Conservation (phyloP, 2,888 invertebrate species). For the Rhabditoides inermis region DNA sequence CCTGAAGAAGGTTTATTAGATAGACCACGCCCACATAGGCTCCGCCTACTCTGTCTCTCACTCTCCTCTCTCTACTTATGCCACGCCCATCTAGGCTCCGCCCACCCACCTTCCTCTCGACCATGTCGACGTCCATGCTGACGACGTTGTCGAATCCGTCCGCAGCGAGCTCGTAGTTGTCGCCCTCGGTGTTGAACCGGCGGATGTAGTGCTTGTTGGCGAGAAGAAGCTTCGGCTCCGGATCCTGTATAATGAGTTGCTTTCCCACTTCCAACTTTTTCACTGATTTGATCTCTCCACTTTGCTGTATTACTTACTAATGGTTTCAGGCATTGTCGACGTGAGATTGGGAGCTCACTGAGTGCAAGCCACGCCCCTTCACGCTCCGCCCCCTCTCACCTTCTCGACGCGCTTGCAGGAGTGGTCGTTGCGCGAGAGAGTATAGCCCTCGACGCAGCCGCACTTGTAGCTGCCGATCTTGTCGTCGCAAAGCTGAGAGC, state of each 20-base stretch:
- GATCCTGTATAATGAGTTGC: conserved; percentile 45
- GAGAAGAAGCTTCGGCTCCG: conserved; percentile 78
- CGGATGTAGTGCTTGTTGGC: conserved; percentile 95
- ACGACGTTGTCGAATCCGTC: conserved; percentile 86
- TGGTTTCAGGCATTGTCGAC: too few relatives aligned
- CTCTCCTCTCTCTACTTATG: not conserved
- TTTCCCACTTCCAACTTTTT: not conserved
- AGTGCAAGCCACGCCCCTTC: not conserved
- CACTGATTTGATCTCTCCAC: not conserved
- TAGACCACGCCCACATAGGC: not conserved
- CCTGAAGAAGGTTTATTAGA: conserved; percentile 7
- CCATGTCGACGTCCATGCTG: conserved; percentile 82
- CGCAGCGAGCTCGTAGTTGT: conserved; percentile 70
- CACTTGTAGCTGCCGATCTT: conserved; percentile 89
- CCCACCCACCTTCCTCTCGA: conserved; percentile 65
- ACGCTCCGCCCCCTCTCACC: too few relatives aligned
- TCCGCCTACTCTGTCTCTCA: not conserved
- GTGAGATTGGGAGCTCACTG: not conserved
- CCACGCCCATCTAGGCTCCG: not conserved
- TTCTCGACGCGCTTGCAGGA: conserved; percentile 79
- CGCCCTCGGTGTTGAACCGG: conserved; percentile 84
- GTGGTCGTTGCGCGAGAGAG: conserved; percentile 74
- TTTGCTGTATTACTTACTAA: not conserved
- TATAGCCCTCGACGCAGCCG: conserved; percentile 88
- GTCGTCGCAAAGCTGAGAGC: conserved; percentile 88